A percentile compares a stretch with the other conserved stretches of the same genome.
Conservation (phyloP, 2,888 invertebrate species). For the Pyrrhosoma nymphula region DNA sequence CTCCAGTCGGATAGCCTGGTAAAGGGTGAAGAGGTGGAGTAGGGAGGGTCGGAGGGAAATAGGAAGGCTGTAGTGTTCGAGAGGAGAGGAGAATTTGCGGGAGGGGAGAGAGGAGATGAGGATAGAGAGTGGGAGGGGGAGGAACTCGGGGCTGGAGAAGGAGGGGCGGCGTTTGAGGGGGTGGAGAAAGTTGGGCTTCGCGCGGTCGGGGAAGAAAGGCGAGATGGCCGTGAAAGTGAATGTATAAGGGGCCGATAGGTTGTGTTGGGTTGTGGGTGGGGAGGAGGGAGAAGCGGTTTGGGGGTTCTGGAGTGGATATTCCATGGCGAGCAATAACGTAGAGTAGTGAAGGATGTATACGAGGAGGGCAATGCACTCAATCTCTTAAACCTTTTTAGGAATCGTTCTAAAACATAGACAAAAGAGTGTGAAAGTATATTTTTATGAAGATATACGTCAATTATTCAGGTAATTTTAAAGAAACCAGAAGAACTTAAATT, state of each 20-base stretch:
- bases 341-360: not conserved
- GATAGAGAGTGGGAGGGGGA: not conserved
- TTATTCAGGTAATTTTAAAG: too few relatives aligned
- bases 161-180: not conserved
- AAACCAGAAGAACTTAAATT: too few relatives aligned
- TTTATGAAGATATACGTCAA: too few relatives aligned
- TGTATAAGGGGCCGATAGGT: not conserved
- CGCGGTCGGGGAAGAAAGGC: not conserved
- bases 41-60: not conserved
- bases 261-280: not conserved
- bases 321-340: not conserved
- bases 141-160: not conserved
- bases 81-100: not conserved
- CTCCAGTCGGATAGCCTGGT: slow-evolving; percentile 13
- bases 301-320: not conserved
- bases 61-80: not conserved
- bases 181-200: not conserved
- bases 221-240: not conserved
- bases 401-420: not conserved
- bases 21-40: not conserved
- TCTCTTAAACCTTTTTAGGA: not conserved
- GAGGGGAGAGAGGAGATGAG: not conserved
- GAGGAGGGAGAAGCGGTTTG: not conserved
- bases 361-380: not conserved
- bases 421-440: too few relatives aligned